Evolutionary conservation across 2,113 vertebrate genomes (phyloP), one percentile per base, ranked within the genome.

Genomic region (Osmerus eperlanus): DNA sequence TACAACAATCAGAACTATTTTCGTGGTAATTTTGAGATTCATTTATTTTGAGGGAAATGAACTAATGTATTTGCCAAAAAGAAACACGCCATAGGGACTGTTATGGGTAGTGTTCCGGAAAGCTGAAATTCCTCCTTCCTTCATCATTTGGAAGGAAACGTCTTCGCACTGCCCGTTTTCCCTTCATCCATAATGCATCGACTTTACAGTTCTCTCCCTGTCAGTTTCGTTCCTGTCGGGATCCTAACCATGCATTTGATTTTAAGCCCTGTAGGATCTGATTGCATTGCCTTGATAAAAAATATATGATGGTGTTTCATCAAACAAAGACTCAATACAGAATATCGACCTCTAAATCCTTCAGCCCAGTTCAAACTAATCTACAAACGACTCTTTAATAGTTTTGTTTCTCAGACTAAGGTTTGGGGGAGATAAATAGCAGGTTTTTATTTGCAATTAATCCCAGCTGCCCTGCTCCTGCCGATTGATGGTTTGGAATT

Each of bases 161-260:
- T 68, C 6, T 56, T 74, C 18, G n/a, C n/a, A 32, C 41, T 59
- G 68, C n/a, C 36, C 47, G 36, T 36, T 70, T 67, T 78, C 7
- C 63, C 11, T 28, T 72, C 13, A 58, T 79, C 52, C 66, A 73
- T 74, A 59, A 64, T 65, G 32, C 60, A 68, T 28, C 0, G 21
- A 25, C 4, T 74, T 56, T 3, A 65, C 7, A 65, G 25, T 68
- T 74, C 82, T n/a, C 67, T 62, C 53, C 52, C 53, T 72, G 55
- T 74, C 69, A 53, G 19, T 14, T 47, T 79, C 67, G 21, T 73
- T 67, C 16, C 65, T 75, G 84, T 83, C 70, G 80, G 61, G 60
- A 53, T 56, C 41, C 61, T 81, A 79, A 79, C 78, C 81, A 79
- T 78, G 78, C 75, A 65, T 81, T 84, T 81, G 55, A 79, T 80